These are phyloP conservation scores for Hippocampus comes DNA, from an alignment of 2,113 vertebrate species.

Conservation along the genomic window DNA sequence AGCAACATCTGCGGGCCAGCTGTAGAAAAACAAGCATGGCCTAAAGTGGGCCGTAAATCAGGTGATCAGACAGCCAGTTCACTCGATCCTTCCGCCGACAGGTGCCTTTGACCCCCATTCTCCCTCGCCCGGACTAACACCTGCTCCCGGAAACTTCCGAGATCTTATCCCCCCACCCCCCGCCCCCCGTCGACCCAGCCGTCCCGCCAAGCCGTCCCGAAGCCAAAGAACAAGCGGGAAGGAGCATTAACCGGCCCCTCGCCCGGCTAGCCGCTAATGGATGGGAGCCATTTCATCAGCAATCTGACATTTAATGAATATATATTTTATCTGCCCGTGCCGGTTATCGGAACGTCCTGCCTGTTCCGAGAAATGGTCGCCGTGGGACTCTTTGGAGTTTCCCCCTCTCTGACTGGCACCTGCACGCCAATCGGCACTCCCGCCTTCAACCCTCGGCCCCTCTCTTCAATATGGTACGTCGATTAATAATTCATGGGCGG, in stretches of 20 bases:
- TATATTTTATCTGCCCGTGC: conserved; percentile 82
- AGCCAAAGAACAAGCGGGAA: conserved; percentile 72
- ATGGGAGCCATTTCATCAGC: conserved; percentile 83
- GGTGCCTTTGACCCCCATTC: conserved; percentile 56
- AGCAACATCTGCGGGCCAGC: conserved; percentile 1
- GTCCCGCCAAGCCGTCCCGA: conserved; percentile 36
- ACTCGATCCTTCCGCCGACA: conserved; percentile 56
- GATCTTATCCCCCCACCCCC: conserved; percentile 61
- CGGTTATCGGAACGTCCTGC: conserved; percentile 81
- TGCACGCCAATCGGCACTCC: conserved; percentile 70
- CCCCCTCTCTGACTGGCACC: conserved; percentile 71
- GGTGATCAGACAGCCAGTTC: conserved; percentile 41
- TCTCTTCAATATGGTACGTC: conserved; percentile 75
- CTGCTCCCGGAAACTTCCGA: conserved; percentile 54
- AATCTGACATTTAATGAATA: conserved; percentile 84
- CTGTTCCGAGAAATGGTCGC: conserved; percentile 79
- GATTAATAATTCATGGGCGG: conserved; percentile 83
- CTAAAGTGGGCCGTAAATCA: conserved; percentile 53
- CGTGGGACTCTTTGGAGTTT: conserved; percentile 76
- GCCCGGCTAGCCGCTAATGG: conserved; percentile 77
- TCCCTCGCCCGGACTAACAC: conserved; percentile 48
- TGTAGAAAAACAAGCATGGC: conserved; percentile 31
- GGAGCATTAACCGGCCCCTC: conserved; percentile 69
- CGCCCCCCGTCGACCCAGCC: neutral
- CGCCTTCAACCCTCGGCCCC: conserved; percentile 58